Conservation (phyloP, 2,113 vertebrate genomes). For the Nicator chloris region DNA sequence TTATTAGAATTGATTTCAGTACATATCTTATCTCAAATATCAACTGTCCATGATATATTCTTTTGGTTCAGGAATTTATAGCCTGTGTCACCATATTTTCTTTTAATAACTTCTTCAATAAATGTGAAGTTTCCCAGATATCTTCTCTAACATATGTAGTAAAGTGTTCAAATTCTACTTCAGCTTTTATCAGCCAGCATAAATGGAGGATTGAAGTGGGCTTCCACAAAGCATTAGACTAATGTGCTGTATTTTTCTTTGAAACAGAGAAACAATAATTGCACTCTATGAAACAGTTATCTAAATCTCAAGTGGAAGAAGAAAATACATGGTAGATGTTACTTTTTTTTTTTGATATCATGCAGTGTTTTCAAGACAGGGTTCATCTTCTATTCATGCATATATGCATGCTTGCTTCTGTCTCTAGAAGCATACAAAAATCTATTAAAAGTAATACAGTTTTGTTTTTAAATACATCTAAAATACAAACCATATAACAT, state of each 20-base stretch:
- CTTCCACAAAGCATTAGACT: not conserved
- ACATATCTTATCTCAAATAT: not conserved
- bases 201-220: not conserved
- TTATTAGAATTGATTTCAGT: not conserved
- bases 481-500: not conserved
- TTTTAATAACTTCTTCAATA: not conserved
- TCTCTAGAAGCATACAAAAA: not conserved
- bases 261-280: not conserved
- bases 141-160: not conserved
- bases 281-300: not conserved
- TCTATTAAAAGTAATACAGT: not conserved
- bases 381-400: not conserved
- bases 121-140: not conserved
- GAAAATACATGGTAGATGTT: not conserved
- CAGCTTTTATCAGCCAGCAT: not conserved
- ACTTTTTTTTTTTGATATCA: not conserved
- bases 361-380: not conserved
- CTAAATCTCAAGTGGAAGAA: not conserved
- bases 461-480: not conserved
- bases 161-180: not conserved
- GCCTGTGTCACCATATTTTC: not conserved
- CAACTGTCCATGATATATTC: not conserved
- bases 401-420: not conserved
- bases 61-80: not conserved
- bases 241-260: not conserved